phyloP scores from a whole-genome alignment of 2,888 invertebrate species.

The Eutolmus rufibarbis region DNA sequence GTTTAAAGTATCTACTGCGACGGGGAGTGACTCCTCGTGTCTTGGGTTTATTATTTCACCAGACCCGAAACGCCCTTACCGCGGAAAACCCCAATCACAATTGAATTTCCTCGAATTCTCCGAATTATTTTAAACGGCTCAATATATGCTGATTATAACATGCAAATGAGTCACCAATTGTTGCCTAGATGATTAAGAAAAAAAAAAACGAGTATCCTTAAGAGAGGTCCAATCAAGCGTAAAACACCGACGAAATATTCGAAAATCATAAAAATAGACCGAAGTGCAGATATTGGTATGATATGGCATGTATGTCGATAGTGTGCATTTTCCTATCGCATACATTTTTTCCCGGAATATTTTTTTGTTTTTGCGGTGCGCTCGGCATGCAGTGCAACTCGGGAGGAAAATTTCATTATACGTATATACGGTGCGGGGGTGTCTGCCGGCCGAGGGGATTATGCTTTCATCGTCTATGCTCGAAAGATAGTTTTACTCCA shows the following conservation, averaged over 20 bases:
- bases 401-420: background rate
- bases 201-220: background rate
- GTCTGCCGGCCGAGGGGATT: background rate
- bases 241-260: background rate
- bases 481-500: background rate
- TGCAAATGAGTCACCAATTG: background rate
- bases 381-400: background rate
- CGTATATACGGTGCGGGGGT: background rate
- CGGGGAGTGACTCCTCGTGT: background rate
- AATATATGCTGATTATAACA: background rate
- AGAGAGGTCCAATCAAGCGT: background rate
- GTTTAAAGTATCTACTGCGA: background rate
- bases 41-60: background rate
- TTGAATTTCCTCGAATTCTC: background rate
- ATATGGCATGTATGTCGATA: background rate
- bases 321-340: background rate
- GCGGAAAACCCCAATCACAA: background rate
- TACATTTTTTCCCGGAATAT: background rate
- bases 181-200: background rate
- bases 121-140: background rate
- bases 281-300: background rate
- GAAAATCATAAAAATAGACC: background rate
- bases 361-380: background rate
- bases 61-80: background rate
- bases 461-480: background rate